Base-by-base conservation (phyloP, 2,888 invertebrate genomes). In the Drosophila anomalata region DNA sequence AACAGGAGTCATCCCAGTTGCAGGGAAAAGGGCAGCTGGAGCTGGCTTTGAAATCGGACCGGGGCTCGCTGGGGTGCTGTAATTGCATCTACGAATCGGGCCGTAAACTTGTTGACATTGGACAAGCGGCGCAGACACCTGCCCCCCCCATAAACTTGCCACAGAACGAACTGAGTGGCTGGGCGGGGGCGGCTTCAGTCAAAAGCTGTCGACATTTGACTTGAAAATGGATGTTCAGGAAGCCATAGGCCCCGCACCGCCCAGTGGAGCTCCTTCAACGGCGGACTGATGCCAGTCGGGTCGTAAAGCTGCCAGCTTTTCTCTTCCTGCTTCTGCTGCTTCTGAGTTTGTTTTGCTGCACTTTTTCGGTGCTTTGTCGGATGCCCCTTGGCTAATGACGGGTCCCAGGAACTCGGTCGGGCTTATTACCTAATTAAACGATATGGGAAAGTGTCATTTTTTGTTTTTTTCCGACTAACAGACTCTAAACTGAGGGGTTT, bases 101-200 rank as follows among this genome's bases (percentile, higher is more conserved):
- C 61, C 67, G 68, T 84, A 73, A 76, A 63, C 72, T 73, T 81
- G 80, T 82, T 80, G 79, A 84, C 68, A 68, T 68, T 51, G 61
- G 54, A 71, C 54, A 70, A 50, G 54, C 22, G 54, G 71, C 26
- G 70, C 24, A 39, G 42, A 48, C 60, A 50, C 36, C 60, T 33
- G 26, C 42, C 54, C 48, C 12, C 50, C 36, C 29, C 54, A 36
- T 36, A 60, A 50, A 42, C 60, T 41, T 24, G 24, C 31, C 39
- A 44, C 42, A 62, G 50, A 61, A 62, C 60, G 20, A 31, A 47
- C 22, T 31, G 24, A 29, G 20, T 11, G 50, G 31, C 2, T 22
- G 59, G 44, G n/a, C 62, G 52, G 63, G 29, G 67, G 68, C 67
- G 36, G 67, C 39, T 59, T 39, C 29, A 67, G 56, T 68, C 67